These are phyloP conservation scores for Leptura quadrifasciata DNA, from an alignment of 2,888 invertebrate species.

Conservation along the genomic window DNA sequence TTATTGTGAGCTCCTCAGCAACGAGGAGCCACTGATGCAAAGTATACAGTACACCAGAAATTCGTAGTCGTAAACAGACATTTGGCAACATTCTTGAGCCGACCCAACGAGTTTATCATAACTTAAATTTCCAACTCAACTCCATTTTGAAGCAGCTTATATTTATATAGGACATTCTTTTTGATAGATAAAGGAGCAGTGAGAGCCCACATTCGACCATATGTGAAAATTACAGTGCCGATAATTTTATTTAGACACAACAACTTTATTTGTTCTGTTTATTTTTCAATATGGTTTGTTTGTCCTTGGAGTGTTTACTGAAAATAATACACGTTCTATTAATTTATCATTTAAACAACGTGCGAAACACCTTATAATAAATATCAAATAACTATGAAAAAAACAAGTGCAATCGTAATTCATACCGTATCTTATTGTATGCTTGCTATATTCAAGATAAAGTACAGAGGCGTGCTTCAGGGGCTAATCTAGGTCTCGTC, in stretches of 20 bases:
- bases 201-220: not conserved
- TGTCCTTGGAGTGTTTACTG: slow-evolving; percentile 9
- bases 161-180: not conserved
- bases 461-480: slow-evolving; percentile 7
- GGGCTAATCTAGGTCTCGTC: not conserved
- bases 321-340: not conserved
- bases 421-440: not conserved
- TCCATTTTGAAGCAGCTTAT: not conserved
- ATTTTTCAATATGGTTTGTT: slow-evolving; percentile 4
- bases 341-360: not conserved
- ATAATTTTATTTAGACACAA: too few species aligned
- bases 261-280: not conserved
- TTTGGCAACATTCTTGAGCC: slow-evolving; percentile 28
- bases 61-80: slow-evolving; percentile 12
- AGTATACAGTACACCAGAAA: slow-evolving; percentile 20
- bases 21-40: slow-evolving; percentile 12
- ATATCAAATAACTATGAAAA: slow-evolving; percentile 7
- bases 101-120: slow-evolving; percentile 14
- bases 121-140: not conserved
- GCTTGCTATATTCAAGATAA: too few species aligned
- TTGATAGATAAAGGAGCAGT: not conserved
- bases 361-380: slow-evolving; percentile 5
- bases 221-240: too few species aligned
- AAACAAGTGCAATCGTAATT: slow-evolving; percentile 5
- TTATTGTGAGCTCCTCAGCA: not conserved